A percentile compares a stretch with the other conserved stretches of the same genome.
phyloP scores from a whole-genome alignment of 2,797 vertebrate species.

The Hemibagrus guttatus region DNA sequence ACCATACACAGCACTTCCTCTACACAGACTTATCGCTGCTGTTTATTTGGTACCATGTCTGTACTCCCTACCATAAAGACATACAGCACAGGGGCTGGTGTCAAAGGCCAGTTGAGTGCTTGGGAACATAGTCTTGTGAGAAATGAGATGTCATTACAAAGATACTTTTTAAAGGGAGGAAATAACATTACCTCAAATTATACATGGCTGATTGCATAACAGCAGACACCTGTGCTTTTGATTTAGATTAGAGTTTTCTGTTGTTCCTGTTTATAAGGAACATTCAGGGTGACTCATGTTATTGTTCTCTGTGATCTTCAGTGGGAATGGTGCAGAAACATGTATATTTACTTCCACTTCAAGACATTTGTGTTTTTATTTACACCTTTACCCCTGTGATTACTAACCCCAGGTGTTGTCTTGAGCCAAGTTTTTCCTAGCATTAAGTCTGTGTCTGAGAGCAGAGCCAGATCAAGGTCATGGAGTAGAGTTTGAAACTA shows the following conservation, averaged over 20 bases:
- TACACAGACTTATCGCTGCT: conserved; percentile 72
- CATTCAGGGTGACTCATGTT: background rate
- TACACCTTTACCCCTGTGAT: background rate
- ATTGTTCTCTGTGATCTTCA: background rate
- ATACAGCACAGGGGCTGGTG: conserved; percentile 29
- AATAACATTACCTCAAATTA: conserved; percentile 8
- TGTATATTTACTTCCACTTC: background rate
- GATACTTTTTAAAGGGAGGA: background rate
- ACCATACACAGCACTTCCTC: conserved; percentile 73
- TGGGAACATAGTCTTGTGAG: conserved; percentile 17
- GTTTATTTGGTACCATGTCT: conserved; percentile 62
- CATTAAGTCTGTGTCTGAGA: conserved; percentile 16
- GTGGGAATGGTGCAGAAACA: background rate
- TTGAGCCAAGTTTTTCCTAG: background rate
- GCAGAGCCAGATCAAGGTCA: conserved; percentile 31
- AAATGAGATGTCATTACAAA: background rate
- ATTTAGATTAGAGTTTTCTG: conserved; percentile 5
- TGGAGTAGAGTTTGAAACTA: conserved; percentile 15
- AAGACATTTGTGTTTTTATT: background rate
- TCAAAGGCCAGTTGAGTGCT: conserved; percentile 30
- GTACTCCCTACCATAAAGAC: conserved; percentile 37
- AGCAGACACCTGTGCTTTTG: conserved; percentile 22
- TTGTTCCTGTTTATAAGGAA: conserved; percentile 31
- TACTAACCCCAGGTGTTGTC: background rate
- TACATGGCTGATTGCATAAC: conserved; percentile 12